Evolutionary conservation across 1,140 invertebrate species (phyloP), one percentile per base, ranked within the genome.

Genomic region (Leucophenga varia): DNA sequence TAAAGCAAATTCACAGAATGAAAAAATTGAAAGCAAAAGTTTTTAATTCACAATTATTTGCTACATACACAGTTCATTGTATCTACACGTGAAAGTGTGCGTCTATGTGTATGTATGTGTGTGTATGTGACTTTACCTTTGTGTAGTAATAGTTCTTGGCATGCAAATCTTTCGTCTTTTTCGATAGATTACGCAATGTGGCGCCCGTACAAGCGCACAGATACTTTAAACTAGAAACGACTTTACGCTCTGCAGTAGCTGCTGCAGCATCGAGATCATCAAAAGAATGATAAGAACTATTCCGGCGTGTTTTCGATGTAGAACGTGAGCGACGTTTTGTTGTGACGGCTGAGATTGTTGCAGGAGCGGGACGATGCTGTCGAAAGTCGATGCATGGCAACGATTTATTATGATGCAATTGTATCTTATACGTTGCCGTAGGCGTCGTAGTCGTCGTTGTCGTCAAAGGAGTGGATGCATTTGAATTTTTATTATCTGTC

Each of bases 131-230:
- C 55, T 57, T 70, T 72, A 72, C 68, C 69, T 72, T 72, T 8
- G 57, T 69, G 47, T 72, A 72, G 50, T 59, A 64, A 51, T 65
- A 72, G 51, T 72, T 72, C 16, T 72, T 72, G 54, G 68, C 64
- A 43, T 72, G 69, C 42, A 72, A 56, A 44, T 72, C 69, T 55
- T 72, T 72, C 21, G 69, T 72, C 49, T 72, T 72, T 46, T 72
- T 72, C 14, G 69, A 72, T 35, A 72, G 54, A 57, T 72, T 72
- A 42, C 69, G 57, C 17, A 72, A 47, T 1, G 69, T 72, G 47
- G 69, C 69, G 8, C 69, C 69, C 7, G 69, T 71, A 48, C 69
- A 72, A 44, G 69, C 69, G 28, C 69, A 72, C 18, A 71, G 46
- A 47, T 72, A 72, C 43, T 72, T 72, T 14, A 72, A 50, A 32